Evolutionary conservation across 2,797 vertebrate species (phyloP).

Genomic region (Smutsia temminckii): DNA sequence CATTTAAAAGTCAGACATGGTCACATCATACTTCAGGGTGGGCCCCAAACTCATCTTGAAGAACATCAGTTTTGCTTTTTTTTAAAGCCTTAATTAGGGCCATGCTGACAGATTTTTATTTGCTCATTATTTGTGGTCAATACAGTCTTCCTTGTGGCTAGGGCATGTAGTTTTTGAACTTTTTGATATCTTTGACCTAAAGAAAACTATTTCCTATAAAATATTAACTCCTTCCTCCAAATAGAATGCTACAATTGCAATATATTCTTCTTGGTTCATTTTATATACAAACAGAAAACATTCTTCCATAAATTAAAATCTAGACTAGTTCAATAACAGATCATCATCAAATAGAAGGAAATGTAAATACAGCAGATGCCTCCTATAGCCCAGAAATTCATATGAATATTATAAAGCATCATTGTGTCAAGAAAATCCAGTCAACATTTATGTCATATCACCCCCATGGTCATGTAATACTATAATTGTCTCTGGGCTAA

Average conservation of each 20-base stretch:
- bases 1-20: constrained; percentile 45
- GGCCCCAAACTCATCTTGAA: constrained; percentile 46
- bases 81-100: constrained; percentile 38
- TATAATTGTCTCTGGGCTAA: constrained; percentile 66
- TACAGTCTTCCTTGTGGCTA: neutral
- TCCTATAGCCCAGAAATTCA: constrained; percentile 42
- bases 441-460: constrained; percentile 64
- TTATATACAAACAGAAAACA: constrained; percentile 21
- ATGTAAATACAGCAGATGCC: rapidly evolving
- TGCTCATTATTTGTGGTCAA: neutral
- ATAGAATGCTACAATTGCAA: neutral
- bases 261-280: neutral
- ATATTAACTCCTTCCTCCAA: neutral
- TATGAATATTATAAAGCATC: constrained; percentile 46
- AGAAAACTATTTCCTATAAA: neutral
- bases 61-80: constrained; percentile 58
- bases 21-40: neutral
- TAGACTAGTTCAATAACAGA: neutral
- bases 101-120: neutral
- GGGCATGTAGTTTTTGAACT: neutral
- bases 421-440: constrained; percentile 60
- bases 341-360: neutral
- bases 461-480: constrained; percentile 48
- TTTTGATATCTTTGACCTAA: neutral
- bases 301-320: constrained; percentile 29